phyloP scores from a whole-genome alignment of 2,797 vertebrate genomes.

The Lerista edwardsae region DNA sequence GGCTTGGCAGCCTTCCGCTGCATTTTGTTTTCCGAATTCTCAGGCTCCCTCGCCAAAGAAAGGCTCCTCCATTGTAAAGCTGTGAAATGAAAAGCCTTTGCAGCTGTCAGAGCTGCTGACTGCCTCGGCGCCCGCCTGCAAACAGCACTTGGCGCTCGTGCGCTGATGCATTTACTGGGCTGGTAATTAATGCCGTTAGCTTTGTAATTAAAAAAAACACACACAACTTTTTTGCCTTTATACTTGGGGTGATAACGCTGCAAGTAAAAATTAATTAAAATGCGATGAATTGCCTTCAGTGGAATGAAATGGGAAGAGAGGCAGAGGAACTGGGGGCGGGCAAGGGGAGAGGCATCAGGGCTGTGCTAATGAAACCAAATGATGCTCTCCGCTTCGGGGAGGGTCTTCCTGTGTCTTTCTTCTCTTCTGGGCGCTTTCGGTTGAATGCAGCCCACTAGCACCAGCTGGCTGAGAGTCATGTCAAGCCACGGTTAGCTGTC shows the following conservation, averaged over 20 bases:
- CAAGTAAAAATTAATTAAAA: conserved; percentile 88
- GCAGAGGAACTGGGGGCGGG: conserved; percentile 56
- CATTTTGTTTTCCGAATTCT: conserved; percentile 45
- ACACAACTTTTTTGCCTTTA: conserved; percentile 78
- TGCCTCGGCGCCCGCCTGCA: conserved; percentile 74
- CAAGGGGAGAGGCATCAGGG: conserved; percentile 52
- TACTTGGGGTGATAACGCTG: conserved; percentile 80
- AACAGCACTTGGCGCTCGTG: conserved; percentile 69
- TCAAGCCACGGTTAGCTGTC: conserved; percentile 35
- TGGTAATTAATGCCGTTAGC: conserved; percentile 85
- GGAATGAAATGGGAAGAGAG: conserved; percentile 77
- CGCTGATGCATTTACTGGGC: conserved; percentile 77
- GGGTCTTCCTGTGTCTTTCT: conserved; percentile 63
- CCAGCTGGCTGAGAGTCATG: conserved; percentile 52
- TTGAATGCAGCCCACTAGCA: conserved; percentile 70
- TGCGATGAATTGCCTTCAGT: conserved; percentile 84
- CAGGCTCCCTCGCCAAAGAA: conserved; percentile 29
- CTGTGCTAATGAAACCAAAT: conserved; percentile 77
- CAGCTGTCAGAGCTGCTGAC: conserved; percentile 70
- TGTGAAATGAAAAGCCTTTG: conserved; percentile 61
- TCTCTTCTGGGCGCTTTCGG: conserved; percentile 64
- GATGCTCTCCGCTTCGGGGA: conserved; percentile 68
- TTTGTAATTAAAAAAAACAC: conserved; percentile 83
- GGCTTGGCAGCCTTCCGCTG: conserved; percentile 41
- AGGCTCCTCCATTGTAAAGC: conserved; percentile 53